Evolutionary conservation across 2,888 invertebrate genomes (phyloP).

Genomic region (Ophion ellenae): DNA sequence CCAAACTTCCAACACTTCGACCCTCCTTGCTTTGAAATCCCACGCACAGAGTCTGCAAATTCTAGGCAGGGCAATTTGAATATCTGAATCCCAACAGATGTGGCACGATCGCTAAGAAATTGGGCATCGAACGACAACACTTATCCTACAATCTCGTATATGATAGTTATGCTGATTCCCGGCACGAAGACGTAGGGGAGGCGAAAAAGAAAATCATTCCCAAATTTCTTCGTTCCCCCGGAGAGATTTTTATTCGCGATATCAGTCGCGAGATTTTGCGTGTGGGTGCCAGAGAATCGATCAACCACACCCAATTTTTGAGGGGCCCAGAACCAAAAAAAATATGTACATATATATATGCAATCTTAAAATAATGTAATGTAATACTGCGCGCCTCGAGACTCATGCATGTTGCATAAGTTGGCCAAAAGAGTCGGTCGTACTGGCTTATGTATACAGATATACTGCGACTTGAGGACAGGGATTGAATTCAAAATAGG

Average conservation of each 20-base stretch:
- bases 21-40: no score
- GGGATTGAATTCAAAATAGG: conserved; percentile 62
- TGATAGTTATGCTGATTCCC: conserved; percentile 24
- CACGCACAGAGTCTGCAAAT: not conserved
- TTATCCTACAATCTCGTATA: conserved; percentile 20
- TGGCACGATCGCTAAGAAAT: conserved; percentile 1
- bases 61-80: not conserved
- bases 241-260: conserved; percentile 31
- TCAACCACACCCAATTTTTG: conserved; percentile 62
- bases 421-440: conserved; percentile 52
- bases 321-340: conserved; percentile 33
- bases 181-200: conserved; percentile 2
- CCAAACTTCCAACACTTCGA: no score
- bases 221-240: conserved; percentile 29
- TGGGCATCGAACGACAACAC: conserved; percentile 29
- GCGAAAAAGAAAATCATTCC: conserved; percentile 12
- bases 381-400: conserved; percentile 50
- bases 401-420: conserved; percentile 55
- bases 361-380: conserved; percentile 40
- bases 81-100: not conserved
- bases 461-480: conserved; percentile 25
- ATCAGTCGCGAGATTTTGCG: not conserved
- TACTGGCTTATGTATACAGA: not conserved
- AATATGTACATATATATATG: not conserved
- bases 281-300: conserved; percentile 50